Evolutionary conservation across 2,888 invertebrate genomes (phyloP), one percentile per base, ranked within the genome.

Genomic region (Electrophaes corylata): DNA sequence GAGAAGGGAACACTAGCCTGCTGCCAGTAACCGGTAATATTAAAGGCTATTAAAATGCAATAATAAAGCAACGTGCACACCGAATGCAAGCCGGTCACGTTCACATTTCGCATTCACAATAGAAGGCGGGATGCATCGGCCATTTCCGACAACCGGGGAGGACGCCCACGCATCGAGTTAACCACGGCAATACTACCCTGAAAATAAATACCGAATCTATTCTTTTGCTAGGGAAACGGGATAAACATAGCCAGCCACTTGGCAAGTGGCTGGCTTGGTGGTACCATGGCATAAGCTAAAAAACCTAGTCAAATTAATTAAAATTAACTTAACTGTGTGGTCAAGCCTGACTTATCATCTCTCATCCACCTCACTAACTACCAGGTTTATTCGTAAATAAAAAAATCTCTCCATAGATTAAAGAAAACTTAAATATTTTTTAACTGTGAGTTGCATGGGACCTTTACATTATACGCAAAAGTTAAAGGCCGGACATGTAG

Each of bases 101-200:
- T 78, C 73, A 72, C 73, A 75, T 77, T 78, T 79, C 73, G 75
- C 77, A 81, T 83, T 74, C 79, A 78, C 75, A 73, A 79, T 78
- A 69, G 72, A 64, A 71, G 69, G 70, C 71, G 75, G 76, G 77
- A 79, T 75, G 76, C 73, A 64, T 57, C 70, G 69, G 66, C 67
- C 69, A 79, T 77, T 84, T 84, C 84, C 84, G 83, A 78, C 78
- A 72, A 60, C 57, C 58, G 69, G 65, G 61, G 64, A 64, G 65
- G 63, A 60, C 74, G 64, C 70, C 67, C 67, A 72, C 73, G 67
- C 71, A 55, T 52, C 58, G 50, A 52, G 58, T 46, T 57, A 57
- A 63, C 60, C 57, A 31, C 50, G 45, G 61, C 61, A 55, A 51
- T 55, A 53, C 52, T 26, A 46, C 50, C 45, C 33, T 33, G 19